Conservation (phyloP, 2,113 vertebrate genomes). For the Pithys albifrons region DNA sequence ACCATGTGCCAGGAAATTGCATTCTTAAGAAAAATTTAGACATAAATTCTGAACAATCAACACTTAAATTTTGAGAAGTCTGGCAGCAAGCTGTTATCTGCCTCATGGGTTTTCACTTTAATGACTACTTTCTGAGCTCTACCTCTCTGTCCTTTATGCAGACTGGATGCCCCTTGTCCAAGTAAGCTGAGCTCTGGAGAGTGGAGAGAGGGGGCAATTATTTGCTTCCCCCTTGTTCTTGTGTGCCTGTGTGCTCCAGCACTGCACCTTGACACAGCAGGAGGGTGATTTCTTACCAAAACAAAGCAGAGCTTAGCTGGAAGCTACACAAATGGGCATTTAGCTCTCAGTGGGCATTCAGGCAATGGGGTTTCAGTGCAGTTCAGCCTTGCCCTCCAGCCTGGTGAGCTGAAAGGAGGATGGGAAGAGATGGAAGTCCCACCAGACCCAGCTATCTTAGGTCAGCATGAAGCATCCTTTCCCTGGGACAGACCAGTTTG, state of each 20-base stretch:
- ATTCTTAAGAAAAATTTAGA: constrained; percentile 74
- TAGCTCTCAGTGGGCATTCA: neutral
- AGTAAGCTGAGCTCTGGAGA: neutral
- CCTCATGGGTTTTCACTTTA: constrained; percentile 48
- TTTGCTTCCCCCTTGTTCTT: neutral
- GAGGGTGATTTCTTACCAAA: neutral
- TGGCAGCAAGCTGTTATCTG: constrained; percentile 66
- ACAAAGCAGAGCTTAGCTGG: neutral
- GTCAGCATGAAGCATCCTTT: neutral
- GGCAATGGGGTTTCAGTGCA: neutral
- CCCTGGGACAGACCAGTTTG: neutral
- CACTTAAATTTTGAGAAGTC: constrained; percentile 64
- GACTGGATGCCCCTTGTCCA: neutral
- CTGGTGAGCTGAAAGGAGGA: neutral
- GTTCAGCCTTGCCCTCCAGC: neutral
- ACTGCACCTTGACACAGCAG: neutral
- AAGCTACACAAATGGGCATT: neutral
- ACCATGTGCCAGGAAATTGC: constrained; percentile 72
- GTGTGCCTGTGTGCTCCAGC: neutral
- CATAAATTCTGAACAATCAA: constrained; percentile 69
- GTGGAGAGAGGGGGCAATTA: neutral
- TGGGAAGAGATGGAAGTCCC: neutral
- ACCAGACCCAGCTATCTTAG: neutral
- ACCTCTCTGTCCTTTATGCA: neutral
- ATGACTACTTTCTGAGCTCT: constrained; percentile 25